Evolutionary conservation across 1,140 invertebrate species (phyloP).

Genomic region (Ceratosolen solmsi): DNA sequence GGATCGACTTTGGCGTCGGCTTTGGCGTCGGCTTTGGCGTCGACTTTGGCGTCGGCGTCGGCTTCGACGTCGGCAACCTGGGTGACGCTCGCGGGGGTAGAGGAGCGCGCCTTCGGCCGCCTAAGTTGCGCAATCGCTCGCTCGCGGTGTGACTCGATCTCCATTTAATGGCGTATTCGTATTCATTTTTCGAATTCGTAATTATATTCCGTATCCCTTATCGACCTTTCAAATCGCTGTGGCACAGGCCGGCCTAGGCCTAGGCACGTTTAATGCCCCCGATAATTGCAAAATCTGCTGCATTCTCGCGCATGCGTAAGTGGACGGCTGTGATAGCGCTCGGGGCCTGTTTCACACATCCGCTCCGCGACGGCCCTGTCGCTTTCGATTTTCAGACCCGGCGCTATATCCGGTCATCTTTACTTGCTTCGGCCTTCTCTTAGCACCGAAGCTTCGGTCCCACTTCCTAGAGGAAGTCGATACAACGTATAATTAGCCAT

Average conservation of each 20-base stretch:
- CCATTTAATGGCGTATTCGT: constrained; percentile 41
- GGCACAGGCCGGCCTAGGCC: constrained; percentile 40
- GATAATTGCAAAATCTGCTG: constrained; percentile 69
- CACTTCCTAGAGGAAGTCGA: too few relatives aligned
- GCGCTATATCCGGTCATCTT: neutral
- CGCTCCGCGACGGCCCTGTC: neutral
- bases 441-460: too few relatives aligned
- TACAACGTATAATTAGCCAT: too few relatives aligned
- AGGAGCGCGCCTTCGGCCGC: constrained; percentile 53
- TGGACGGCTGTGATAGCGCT: constrained; percentile 7
- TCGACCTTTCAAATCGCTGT: constrained; percentile 69
- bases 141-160: constrained; percentile 38
- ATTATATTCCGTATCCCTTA: constrained; percentile 69
- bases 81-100: neutral
- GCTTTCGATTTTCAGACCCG: neutral
- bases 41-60: too few relatives aligned
- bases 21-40: too few relatives aligned
- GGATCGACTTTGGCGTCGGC: too few relatives aligned
- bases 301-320: constrained; percentile 59
- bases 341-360: constrained; percentile 37
- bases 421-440: neutral
- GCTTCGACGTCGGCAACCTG: too few relatives aligned
- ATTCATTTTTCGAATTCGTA: constrained; percentile 65
- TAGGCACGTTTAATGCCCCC: constrained; percentile 57
- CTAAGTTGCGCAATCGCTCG: constrained; percentile 32